These are phyloP conservation scores for Mactra quadrangularis DNA, from an alignment of 1,140 invertebrate genomes.

Conservation along the genomic window DNA sequence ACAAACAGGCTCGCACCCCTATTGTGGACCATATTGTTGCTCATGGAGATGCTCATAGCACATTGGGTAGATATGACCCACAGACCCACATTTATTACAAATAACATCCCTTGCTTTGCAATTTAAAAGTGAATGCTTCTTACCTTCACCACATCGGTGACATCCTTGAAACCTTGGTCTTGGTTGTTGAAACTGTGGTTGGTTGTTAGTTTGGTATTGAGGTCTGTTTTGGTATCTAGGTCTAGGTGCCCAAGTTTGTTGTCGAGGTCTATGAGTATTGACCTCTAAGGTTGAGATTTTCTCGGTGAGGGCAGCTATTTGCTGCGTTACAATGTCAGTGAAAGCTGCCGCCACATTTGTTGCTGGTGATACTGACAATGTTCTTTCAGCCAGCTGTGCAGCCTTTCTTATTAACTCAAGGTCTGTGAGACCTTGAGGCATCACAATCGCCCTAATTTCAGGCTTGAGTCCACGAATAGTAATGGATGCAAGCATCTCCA, in stretches of 20 bases:
- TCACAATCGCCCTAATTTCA: no score
- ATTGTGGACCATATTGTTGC: conserved; percentile 34
- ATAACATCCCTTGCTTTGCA: conserved; percentile 5
- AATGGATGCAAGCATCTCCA: background rate
- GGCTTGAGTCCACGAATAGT: background rate
- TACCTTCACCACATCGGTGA: conserved; percentile 2
- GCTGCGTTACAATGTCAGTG: conserved; percentile 4
- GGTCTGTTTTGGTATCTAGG: no score
- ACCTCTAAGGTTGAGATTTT: background rate
- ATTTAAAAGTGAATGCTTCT: conserved; percentile 5
- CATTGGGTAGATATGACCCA: background rate
- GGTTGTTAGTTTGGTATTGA: no score
- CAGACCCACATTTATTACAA: conserved; percentile 5
- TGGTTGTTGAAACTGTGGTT: no score
- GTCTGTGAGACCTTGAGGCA: no score
- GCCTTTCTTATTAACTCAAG: background rate
- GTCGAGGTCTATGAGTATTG: background rate
- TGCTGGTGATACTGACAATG: background rate
- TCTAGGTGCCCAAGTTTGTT: no score
- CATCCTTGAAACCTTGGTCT: conserved; percentile 10
- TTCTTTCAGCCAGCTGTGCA: conserved; percentile 8
- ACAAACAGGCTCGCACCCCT: conserved; percentile 61
- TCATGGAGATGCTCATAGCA: background rate
- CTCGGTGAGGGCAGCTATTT: background rate
- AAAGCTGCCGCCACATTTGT: background rate